phyloP scores from a whole-genome alignment of 2,797 vertebrate species.

The Pyrrhura leucotis region DNA sequence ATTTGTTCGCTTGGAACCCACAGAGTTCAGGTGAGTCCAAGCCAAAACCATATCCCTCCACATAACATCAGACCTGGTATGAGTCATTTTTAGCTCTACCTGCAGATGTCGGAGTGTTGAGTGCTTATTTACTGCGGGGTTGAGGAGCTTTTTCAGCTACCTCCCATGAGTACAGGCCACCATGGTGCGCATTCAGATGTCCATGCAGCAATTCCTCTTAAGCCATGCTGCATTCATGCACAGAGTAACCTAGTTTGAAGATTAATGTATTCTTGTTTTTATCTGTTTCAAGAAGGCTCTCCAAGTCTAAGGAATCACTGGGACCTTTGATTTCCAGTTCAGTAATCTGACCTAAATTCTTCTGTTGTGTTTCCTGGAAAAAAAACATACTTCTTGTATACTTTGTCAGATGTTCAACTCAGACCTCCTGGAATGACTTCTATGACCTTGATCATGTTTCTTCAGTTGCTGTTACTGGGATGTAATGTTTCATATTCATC shows the following conservation, averaged over 20 bases:
- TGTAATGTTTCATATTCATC: neutral
- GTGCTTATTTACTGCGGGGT: neutral
- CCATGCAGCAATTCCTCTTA: neutral
- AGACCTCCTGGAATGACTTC: neutral
- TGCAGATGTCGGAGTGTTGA: neutral
- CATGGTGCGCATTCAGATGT: neutral
- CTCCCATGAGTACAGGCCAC: neutral
- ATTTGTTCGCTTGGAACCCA: neutral
- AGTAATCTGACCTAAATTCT: constrained; percentile 13
- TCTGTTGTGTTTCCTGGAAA: constrained; percentile 12
- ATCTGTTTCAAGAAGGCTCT: neutral
- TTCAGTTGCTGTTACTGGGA: neutral
- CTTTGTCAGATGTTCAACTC: neutral
- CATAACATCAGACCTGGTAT: neutral
- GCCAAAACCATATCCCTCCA: constrained; percentile 11
- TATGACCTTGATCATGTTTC: neutral
- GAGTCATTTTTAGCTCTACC: neutral
- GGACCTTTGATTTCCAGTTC: neutral
- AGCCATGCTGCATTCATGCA: neutral
- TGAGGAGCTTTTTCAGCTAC: neutral
- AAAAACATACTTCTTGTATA: neutral
- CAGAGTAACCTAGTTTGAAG: neutral
- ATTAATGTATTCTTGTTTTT: neutral
- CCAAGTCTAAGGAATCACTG: neutral
- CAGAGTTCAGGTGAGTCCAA: constrained; percentile 33